Percentiles rank a stretch among this genome's conserved stretches.
phyloP scores from a whole-genome alignment of 2,888 invertebrate genomes.

The Eilema griseolum region DNA sequence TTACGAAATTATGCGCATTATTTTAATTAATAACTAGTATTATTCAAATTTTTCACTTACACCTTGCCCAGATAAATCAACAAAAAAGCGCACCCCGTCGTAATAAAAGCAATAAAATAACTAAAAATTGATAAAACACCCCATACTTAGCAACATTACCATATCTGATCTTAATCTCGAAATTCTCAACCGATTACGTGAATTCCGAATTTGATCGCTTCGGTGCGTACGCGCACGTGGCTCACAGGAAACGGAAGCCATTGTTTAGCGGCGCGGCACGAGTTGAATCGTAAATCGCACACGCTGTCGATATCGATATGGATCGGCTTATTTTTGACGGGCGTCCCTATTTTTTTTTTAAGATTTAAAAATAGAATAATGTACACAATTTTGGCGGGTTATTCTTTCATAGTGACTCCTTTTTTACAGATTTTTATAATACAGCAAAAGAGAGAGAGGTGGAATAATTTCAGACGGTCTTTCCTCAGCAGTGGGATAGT shows the following conservation, averaged over 20 bases:
- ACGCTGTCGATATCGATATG: slow-evolving; percentile 52
- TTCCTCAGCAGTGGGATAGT: no score
- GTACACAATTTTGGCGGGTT: neutral
- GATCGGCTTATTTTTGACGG: slow-evolving; percentile 33
- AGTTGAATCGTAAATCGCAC: slow-evolving; percentile 72
- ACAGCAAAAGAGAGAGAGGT: no score
- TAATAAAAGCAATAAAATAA: neutral
- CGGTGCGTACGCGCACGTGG: slow-evolving; percentile 67
- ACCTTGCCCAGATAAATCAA: slow-evolving; percentile 14
- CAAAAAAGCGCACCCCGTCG: neutral
- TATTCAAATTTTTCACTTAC: slow-evolving; percentile 7
- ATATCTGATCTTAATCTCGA: slow-evolving; percentile 36
- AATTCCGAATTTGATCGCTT: slow-evolving; percentile 42
- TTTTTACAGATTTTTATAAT: no score
- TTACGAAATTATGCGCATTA: slow-evolving; percentile 5
- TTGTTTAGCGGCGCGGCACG: slow-evolving; percentile 68
- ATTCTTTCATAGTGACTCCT: neutral
- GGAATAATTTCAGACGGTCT: no score
- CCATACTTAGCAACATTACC: slow-evolving; percentile 21
- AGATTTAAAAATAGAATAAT: neutral
- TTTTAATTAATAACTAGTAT: neutral
- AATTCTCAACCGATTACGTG: slow-evolving; percentile 35
- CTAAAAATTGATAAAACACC: slow-evolving; percentile 14
- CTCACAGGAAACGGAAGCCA: slow-evolving; percentile 80
- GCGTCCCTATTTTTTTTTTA: slow-evolving; percentile 45